Evolutionary conservation across 2,888 invertebrate species (phyloP).

Genomic region (Acleris literana): DNA sequence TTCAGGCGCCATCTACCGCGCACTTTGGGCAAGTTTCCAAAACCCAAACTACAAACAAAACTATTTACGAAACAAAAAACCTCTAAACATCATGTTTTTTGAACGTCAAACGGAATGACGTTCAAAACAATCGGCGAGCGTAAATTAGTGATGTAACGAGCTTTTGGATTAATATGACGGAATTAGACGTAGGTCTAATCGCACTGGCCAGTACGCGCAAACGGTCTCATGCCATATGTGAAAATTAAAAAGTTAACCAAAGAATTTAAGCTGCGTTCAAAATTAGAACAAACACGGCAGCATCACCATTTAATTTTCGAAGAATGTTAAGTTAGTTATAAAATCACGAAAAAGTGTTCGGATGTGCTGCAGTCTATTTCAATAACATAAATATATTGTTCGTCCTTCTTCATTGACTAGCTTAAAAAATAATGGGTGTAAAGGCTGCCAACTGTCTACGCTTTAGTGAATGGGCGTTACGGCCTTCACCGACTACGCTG

Average conservation of each 20-base stretch:
- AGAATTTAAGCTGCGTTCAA: background rate
- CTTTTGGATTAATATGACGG: constrained; percentile 27
- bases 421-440: constrained; percentile 9
- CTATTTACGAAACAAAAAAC: constrained; percentile 4
- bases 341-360: too few relatives aligned
- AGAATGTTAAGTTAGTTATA: too few relatives aligned
- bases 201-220: constrained; percentile 9
- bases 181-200: constrained; percentile 23
- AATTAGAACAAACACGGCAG: background rate
- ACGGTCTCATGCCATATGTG: constrained; percentile 23
- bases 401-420: constrained; percentile 11
- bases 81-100: constrained; percentile 19
- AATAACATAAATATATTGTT: constrained; percentile 9
- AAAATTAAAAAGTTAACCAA: constrained; percentile 10
- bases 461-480: constrained; percentile 17
- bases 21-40: constrained; percentile 7
- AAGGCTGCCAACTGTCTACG: constrained; percentile 14
- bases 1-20: background rate
- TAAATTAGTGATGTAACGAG: constrained; percentile 35
- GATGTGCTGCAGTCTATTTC: background rate
- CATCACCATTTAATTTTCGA: too few relatives aligned
- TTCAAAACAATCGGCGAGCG: constrained; percentile 18
- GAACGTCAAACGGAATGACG: constrained; percentile 26
- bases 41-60: background rate
- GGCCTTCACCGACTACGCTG: constrained; percentile 18